These are phyloP conservation scores for Oscheius sp. DNA, from an alignment of 1,140 invertebrate genomes.

Conservation along the genomic window DNA sequence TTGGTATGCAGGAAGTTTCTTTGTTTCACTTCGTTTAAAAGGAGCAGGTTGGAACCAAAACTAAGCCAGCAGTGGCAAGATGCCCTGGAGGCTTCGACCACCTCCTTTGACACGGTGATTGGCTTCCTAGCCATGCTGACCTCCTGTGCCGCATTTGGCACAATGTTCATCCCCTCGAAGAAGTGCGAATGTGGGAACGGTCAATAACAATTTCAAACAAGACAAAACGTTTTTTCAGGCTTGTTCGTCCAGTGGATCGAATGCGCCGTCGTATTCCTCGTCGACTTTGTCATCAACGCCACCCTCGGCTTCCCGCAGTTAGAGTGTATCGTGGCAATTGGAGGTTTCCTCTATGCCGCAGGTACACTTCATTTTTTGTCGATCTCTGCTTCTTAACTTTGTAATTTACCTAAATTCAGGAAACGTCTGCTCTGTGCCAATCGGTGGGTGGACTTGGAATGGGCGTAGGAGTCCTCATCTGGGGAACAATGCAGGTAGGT, in stretches of 20 bases:
- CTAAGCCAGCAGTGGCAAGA: no score
- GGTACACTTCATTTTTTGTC: no score
- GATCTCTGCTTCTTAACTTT: no score
- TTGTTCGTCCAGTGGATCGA: conserved; percentile 59
- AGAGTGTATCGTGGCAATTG: conserved; percentile 46
- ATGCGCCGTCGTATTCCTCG: conserved; percentile 51
- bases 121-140: conserved; percentile 44
- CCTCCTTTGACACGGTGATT: no score
- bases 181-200: conserved; percentile 44
- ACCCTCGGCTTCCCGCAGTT: conserved; percentile 50
- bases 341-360: conserved; percentile 56
- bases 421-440: conserved; percentile 44
- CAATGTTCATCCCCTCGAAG: conserved; percentile 49
- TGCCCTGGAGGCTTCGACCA: no score
- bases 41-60: no score
- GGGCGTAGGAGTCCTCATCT: conserved; percentile 42
- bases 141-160: conserved; percentile 47
- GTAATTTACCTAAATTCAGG: conserved; percentile 21
- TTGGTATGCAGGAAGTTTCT: no score
- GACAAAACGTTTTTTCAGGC: conserved; percentile 31
- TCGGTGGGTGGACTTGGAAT: conserved; percentile 43
- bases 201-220: conserved; percentile 8
- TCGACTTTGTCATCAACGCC: conserved; percentile 51
- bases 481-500: conserved; percentile 44
- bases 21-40: no score